Percentiles rank a stretch among this genome's conserved stretches.
These are phyloP conservation scores for Drosophila anomalata DNA, from an alignment of 2,888 invertebrate species.

Conservation along the genomic window DNA sequence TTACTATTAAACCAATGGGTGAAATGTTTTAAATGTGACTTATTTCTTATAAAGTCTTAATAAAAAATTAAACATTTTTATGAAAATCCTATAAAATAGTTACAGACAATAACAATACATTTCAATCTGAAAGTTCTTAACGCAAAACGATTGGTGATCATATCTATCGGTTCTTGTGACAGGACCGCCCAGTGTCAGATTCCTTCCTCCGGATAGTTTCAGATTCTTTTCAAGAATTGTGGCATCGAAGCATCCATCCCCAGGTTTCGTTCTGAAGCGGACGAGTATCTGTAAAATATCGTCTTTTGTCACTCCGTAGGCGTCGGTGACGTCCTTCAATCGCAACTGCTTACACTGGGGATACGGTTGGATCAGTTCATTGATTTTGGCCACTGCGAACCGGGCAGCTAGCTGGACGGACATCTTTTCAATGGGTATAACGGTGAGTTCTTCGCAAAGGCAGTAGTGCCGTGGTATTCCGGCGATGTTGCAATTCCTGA, in stretches of 20 bases:
- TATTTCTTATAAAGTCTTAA: neutral
- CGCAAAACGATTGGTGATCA: slow-evolving; percentile 47
- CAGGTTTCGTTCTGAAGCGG: slow-evolving; percentile 43
- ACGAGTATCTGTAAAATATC: slow-evolving; percentile 32
- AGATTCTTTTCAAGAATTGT: slow-evolving; percentile 9
- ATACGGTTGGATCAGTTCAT: slow-evolving; percentile 10
- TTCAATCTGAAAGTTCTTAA: slow-evolving; percentile 42
- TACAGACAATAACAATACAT: slow-evolving; percentile 54
- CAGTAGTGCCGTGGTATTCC: slow-evolving; percentile 93
- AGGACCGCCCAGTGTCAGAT: slow-evolving; percentile 19
- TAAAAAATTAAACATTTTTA: neutral
- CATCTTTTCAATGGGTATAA: neutral
- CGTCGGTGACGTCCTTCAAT: slow-evolving; percentile 13
- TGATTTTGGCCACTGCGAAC: slow-evolving; percentile 45
- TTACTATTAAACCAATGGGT: slow-evolving; percentile 82
- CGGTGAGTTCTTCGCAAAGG: slow-evolving; percentile 87
- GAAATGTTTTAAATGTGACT: slow-evolving; percentile 74
- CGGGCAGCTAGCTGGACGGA: slow-evolving; percentile 35
- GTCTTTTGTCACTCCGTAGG: slow-evolving; percentile 3
- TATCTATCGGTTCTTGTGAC: slow-evolving; percentile 50
- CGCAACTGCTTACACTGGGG: slow-evolving; percentile 28
- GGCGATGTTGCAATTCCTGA: slow-evolving; percentile 90
- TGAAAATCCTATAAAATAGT: neutral
- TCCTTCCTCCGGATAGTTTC: neutral
- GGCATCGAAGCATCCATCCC: slow-evolving; percentile 45